Base-by-base conservation (phyloP, 2,888 invertebrate species). In the Morinoia aosen region DNA sequence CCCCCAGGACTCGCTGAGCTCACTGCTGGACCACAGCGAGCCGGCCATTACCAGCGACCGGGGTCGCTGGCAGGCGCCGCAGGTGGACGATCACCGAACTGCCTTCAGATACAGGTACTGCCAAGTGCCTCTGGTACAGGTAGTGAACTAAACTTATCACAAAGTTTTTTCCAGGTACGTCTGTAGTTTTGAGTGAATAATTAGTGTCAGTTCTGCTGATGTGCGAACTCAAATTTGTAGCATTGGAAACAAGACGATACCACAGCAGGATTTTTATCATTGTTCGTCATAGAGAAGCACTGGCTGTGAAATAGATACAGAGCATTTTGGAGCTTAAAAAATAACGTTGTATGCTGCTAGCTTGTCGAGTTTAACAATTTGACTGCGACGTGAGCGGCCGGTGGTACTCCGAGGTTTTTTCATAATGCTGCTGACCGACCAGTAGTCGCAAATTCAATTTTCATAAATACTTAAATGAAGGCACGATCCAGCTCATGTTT, bases 1-100 rank as follows among this genome's bases (percentile, higher is more conserved):
- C 19, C 90, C 90, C 93, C 95, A 95, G 95, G 64, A 95, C 48
- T 95, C 95, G 95, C 95, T 95, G 95, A 95, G 95, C 64, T 95
- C 95, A 4, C 40, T 95, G 61, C 64, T 95, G 64, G 95, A 95
- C 64, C 95, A 95, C 95, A 95, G 64, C n/a, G 95, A 95, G n/a
- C 95, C 95, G n/a, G 95, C 64, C 64, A 64, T 95, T 2, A 40
- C 95, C 95, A 64, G 61, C 64, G 64, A 61, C 19, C 39, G 95
- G 0, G 95, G 95, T 16, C 58, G 95, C 57, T 95, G 64, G 64
- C 95, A 64, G 95, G 58, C 61, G 8, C 61, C 64, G 11, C 94
- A n/a, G 39, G 40, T 56, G 4, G 94, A 94, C 61, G 94, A 94
- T 10, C 94, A 94, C 94, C 94, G 94, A 40, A 94, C 61, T 48